Conservation (phyloP, 92 coral and sea anemone genomes). For the Paragorgia papillata region DNA sequence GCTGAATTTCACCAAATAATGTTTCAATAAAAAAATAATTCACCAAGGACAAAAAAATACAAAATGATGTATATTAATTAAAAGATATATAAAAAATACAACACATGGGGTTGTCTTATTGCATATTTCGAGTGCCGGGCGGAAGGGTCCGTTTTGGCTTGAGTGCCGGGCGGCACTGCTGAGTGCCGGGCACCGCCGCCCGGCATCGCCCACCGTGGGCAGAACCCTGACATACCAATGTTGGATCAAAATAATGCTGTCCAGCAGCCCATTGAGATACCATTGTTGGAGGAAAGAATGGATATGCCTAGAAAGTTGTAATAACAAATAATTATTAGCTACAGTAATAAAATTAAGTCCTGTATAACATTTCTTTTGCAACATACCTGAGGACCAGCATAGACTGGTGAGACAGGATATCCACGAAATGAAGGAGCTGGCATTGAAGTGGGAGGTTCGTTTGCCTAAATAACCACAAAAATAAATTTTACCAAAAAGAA, state of each 20-base stretch:
- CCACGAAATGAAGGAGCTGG: neutral
- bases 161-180: too few relatives aligned
- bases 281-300: constrained; percentile 73
- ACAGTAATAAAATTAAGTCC: neutral
- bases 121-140: too few relatives aligned
- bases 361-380: neutral
- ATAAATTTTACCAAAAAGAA: neutral
- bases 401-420: constrained; percentile 70
- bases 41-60: too few relatives aligned
- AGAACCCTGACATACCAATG: constrained; percentile 37
- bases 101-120: too few relatives aligned
- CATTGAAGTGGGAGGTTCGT: constrained; percentile 27
- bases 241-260: constrained; percentile 27
- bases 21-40: too few relatives aligned
- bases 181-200: too few relatives aligned
- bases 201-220: too few relatives aligned
- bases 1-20: too few relatives aligned
- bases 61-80: too few relatives aligned
- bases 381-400: constrained; percentile 74
- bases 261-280: constrained; percentile 79
- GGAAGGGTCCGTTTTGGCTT: too few relatives aligned
- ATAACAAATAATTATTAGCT: neutral
- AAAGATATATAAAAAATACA: too few relatives aligned
- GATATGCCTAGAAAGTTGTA: constrained; percentile 50
- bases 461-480: constrained; percentile 11